phyloP scores from a whole-genome alignment of 2,888 invertebrate genomes.

The Machimus atricapillus region DNA sequence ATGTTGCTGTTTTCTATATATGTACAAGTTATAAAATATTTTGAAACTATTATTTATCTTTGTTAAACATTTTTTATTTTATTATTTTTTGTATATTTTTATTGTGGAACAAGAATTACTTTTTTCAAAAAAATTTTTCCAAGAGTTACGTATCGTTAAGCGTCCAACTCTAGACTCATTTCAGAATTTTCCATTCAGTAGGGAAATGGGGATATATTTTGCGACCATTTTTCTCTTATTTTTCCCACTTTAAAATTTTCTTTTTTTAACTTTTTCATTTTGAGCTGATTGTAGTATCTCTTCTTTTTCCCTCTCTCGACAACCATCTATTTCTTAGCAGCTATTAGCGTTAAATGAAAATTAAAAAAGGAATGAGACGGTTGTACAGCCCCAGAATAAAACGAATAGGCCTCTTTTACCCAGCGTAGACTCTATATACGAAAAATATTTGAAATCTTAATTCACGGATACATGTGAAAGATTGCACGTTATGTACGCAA shows the following conservation, averaged over 20 bases:
- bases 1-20: no score
- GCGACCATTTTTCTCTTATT: not conserved
- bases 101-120: not conserved
- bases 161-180: constrained; percentile 40
- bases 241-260: not conserved
- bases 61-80: not conserved
- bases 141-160: constrained; percentile 36
- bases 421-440: not conserved
- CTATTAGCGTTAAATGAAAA: not conserved
- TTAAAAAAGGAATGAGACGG: not conserved
- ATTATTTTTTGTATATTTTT: not conserved
- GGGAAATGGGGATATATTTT: constrained; percentile 12
- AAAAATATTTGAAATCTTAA: not conserved
- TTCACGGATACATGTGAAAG: not conserved
- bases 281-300: not conserved
- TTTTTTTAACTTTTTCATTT: constrained; percentile 5
- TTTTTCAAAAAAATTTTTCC: not conserved
- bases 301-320: not conserved
- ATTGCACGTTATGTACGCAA: not conserved
- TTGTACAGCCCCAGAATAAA: not conserved
- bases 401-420: not conserved
- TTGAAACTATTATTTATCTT: not conserved
- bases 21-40: not conserved
- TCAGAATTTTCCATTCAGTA: constrained; percentile 29
- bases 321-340: not conserved